Percentiles rank a stretch among this genome's conserved stretches.
Conservation (phyloP, 2,888 invertebrate species). For the Asteroscopus sphinx region DNA sequence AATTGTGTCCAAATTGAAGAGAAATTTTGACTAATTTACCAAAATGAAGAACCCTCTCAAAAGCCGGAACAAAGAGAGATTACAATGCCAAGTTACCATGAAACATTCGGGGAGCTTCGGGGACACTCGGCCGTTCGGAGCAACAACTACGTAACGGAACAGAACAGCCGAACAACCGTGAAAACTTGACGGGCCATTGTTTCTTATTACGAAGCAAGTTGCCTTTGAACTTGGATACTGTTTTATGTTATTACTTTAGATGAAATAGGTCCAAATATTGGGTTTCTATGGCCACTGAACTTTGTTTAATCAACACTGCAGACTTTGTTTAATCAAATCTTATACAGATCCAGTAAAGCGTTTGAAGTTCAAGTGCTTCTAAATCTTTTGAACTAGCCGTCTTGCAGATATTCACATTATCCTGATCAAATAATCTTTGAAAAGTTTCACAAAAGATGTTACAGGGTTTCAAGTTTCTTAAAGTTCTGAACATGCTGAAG, state of each 20-base stretch:
- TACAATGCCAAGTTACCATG: slow-evolving; percentile 52
- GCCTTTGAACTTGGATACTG: slow-evolving; percentile 51
- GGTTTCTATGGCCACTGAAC: slow-evolving; percentile 36
- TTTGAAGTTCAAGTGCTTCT: slow-evolving; percentile 24
- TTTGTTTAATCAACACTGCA: slow-evolving; percentile 43
- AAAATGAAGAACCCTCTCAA: slow-evolving; percentile 56
- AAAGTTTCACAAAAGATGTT: slow-evolving; percentile 32
- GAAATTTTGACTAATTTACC: slow-evolving; percentile 60
- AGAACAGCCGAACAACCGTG: slow-evolving; percentile 29
- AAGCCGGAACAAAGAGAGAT: slow-evolving; percentile 57
- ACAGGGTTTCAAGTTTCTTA: slow-evolving; percentile 17
- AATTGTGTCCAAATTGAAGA: slow-evolving; percentile 53
- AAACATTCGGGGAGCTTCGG: slow-evolving; percentile 39
- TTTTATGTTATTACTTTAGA: slow-evolving; percentile 46
- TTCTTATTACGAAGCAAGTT: slow-evolving; percentile 29
- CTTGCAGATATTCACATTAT: slow-evolving; percentile 37
- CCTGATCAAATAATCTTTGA: slow-evolving; percentile 36
- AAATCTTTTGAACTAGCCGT: slow-evolving; percentile 44
- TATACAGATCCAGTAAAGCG: slow-evolving; percentile 41
- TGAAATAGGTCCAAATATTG: slow-evolving; percentile 44
- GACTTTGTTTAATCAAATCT: slow-evolving; percentile 50
- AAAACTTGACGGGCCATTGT: slow-evolving; percentile 47
- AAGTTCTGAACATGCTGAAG: slow-evolving; percentile 14
- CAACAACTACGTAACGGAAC: slow-evolving; percentile 41
- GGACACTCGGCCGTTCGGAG: slow-evolving; percentile 30